phyloP scores from a whole-genome alignment of 1,140 invertebrate species.

The Parasteatoda tepidariorum region DNA sequence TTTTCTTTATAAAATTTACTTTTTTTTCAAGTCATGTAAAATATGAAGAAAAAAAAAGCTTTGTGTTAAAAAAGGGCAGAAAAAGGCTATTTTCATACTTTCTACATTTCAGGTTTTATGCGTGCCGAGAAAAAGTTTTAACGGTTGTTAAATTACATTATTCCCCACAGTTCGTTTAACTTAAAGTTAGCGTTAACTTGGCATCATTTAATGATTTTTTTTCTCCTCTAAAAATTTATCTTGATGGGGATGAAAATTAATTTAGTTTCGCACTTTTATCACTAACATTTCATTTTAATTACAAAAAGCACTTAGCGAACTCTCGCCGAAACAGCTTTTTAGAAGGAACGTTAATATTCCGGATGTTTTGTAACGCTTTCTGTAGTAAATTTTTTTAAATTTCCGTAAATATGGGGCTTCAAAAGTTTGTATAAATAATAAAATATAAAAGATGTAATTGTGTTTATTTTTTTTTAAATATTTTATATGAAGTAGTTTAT shows the following conservation, averaged over 20 bases:
- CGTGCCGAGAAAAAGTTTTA: neutral
- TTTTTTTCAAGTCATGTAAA: no score
- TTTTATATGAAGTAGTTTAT: no score
- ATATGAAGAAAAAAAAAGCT: no score
- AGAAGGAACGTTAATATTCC: neutral
- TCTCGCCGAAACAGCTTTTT: neutral
- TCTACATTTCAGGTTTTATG: neutral
- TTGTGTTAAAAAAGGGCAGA: no score
- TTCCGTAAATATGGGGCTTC: no score
- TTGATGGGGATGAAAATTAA: conserved; percentile 10
- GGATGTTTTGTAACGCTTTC: neutral
- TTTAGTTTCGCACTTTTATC: conserved; percentile 16
- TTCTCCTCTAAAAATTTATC: no score
- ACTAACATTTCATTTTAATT: neutral
- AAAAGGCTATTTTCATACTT: no score
- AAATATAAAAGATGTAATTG: no score
- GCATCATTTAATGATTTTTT: neutral
- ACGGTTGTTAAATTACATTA: conserved; percentile 14
- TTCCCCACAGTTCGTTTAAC: conserved; percentile 6
- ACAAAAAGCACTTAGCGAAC: neutral
- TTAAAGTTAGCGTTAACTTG: neutral
- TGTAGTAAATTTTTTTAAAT: no score
- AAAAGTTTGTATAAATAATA: no score
- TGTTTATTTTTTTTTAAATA: no score
- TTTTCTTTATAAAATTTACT: no score